Evolutionary conservation across 2,888 invertebrate species (phyloP).

Genomic region (Hyppa rectilinea): DNA sequence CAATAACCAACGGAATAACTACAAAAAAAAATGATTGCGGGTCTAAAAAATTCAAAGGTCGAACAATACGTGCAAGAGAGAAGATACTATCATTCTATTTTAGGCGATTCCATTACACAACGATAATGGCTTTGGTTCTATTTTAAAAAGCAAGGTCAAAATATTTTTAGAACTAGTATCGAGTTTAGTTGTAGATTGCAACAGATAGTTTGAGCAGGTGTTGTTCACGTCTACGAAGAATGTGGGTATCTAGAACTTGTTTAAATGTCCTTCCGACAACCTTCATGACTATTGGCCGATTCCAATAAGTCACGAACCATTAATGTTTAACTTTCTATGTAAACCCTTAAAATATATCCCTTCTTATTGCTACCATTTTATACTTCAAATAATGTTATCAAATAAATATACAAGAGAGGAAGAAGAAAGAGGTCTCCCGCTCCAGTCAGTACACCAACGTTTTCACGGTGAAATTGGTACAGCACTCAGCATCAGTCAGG

Average conservation of each 20-base stretch:
- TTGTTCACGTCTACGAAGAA: background rate
- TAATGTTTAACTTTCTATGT: too few relatives aligned
- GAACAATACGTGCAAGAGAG: constrained; percentile 4
- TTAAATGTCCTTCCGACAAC: constrained; percentile 10
- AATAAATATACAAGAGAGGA: too few relatives aligned
- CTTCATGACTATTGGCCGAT: background rate
- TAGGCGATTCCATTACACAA: constrained; percentile 18
- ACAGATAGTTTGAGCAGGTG: constrained; percentile 16
- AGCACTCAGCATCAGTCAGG: too few relatives aligned
- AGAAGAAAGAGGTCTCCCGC: too few relatives aligned
- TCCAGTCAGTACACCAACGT: too few relatives aligned
- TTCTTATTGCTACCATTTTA: too few relatives aligned
- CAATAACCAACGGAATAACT: background rate
- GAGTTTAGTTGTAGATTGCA: constrained; percentile 22
- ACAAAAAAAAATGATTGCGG: background rate
- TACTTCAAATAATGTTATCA: too few relatives aligned
- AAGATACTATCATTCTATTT: constrained; percentile 13
- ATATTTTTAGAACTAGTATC: constrained; percentile 23
- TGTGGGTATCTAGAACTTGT: background rate
- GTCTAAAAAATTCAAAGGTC: constrained; percentile 11
- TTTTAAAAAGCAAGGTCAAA: constrained; percentile 35
- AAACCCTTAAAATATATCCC: too few relatives aligned
- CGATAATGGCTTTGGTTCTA: background rate
- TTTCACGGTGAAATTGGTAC: too few relatives aligned
- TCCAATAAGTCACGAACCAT: too few relatives aligned